Evolutionary conservation across 2,113 vertebrate genomes (phyloP).

Genomic region (Polypterus senegalus): DNA sequence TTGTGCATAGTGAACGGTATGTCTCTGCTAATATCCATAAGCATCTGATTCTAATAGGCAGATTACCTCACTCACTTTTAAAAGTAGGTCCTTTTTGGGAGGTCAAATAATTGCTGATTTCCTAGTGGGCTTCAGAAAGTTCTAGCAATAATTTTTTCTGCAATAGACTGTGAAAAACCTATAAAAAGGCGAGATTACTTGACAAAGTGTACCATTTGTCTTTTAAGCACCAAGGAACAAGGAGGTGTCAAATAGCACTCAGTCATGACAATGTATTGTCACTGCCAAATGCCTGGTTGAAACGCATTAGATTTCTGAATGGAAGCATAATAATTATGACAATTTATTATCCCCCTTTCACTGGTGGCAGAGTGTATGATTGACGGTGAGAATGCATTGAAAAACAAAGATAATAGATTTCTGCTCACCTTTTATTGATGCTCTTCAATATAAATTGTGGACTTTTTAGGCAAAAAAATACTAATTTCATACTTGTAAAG

Average conservation of each 20-base stretch:
- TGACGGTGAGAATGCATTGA: conserved; percentile 34
- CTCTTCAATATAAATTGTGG: not conserved
- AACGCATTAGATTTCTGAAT: conserved; percentile 51
- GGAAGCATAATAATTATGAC: conserved; percentile 49
- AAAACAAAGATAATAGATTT: conserved; percentile 38
- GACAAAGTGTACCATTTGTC: conserved; percentile 47
- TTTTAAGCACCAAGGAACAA: conserved; percentile 43
- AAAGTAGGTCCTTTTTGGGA: too few species aligned
- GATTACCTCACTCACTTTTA: too few species aligned
- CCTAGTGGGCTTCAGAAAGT: not conserved
- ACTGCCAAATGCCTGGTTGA: conserved; percentile 60
- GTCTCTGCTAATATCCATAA: too few species aligned
- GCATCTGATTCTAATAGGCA: too few species aligned
- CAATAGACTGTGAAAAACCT: conserved; percentile 37
- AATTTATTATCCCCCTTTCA: conserved; percentile 56
- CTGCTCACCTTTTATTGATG: not conserved
- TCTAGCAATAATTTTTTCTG: conserved; percentile 32
- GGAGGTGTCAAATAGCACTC: conserved; percentile 50
- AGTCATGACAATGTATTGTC: conserved; percentile 54
- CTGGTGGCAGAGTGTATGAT: conserved; percentile 32
- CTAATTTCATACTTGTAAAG: too few species aligned
- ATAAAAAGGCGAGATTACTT: conserved; percentile 38
- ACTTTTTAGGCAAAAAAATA: too few species aligned
- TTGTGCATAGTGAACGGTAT: too few species aligned
- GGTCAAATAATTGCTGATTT: too few species aligned